phyloP scores from a whole-genome alignment of 2,113 vertebrate species.

The Caranx ignobilis region DNA sequence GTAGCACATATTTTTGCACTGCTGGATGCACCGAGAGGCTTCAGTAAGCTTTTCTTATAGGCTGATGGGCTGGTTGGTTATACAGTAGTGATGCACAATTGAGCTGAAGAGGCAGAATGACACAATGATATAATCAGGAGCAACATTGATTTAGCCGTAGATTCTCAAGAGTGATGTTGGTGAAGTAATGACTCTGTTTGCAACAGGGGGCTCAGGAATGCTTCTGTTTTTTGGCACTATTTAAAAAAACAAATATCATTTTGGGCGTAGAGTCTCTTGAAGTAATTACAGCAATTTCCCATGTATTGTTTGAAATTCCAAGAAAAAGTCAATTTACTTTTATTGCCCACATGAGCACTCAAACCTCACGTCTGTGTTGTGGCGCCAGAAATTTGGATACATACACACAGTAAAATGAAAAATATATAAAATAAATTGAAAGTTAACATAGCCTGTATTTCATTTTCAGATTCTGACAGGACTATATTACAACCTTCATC shows the following conservation, averaged over 20 bases:
- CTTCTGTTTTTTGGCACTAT: not conserved
- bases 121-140: not conserved
- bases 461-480: conserved; percentile 26
- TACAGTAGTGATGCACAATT: not conserved
- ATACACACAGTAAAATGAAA: conserved; percentile 22
- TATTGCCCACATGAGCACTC: conserved; percentile 47
- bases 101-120: not conserved
- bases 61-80: not conserved
- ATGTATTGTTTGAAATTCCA: conserved; percentile 65
- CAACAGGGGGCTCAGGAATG: not conserved
- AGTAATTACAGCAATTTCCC: conserved; percentile 68
- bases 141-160: not conserved
- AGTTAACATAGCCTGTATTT: conserved; percentile 27
- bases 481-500: conserved; percentile 22
- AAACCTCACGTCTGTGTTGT: conserved; percentile 47
- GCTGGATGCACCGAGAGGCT: not conserved
- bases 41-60: not conserved
- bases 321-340: conserved; percentile 69
- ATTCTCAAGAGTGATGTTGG: conserved; percentile 9
- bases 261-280: conserved; percentile 9
- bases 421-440: conserved; percentile 2
- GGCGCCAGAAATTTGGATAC: conserved; percentile 44
- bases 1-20: not conserved
- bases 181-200: conserved; percentile 1
- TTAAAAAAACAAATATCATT: not conserved